These are phyloP conservation scores for Microctonus aethiopoides DNA, from an alignment of 2,888 invertebrate species.

Conservation along the genomic window DNA sequence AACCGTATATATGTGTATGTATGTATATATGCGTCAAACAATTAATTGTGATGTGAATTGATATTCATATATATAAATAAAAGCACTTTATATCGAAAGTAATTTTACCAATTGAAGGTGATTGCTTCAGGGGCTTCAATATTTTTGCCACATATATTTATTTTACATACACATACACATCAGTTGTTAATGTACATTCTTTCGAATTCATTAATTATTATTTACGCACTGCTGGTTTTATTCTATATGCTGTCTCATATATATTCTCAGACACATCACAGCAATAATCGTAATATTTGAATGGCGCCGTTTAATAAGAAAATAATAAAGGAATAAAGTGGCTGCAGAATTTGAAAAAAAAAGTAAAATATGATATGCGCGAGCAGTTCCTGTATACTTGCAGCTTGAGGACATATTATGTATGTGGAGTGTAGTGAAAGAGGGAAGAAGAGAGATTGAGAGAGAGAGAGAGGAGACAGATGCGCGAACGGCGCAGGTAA, in stretches of 20 bases:
- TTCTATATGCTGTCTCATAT: constrained; percentile 19
- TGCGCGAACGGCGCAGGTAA: constrained; percentile 31
- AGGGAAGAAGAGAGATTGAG: too few relatives aligned
- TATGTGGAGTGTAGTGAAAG: too few relatives aligned
- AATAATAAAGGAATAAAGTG: constrained; percentile 48
- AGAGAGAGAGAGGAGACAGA: constrained; percentile 26
- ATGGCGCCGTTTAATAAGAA: constrained; percentile 48
- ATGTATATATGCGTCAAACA: not conserved
- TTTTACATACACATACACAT: not conserved
- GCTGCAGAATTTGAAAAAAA: constrained; percentile 51
- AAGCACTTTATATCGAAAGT: constrained; percentile 34
- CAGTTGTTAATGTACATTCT: not conserved
- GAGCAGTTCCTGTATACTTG: constrained; percentile 17
- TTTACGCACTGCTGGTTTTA: not conserved
- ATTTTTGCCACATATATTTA: not conserved
- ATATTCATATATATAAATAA: not conserved
- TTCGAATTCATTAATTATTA: not conserved
- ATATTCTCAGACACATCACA: constrained; percentile 24
- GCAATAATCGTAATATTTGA: constrained; percentile 45
- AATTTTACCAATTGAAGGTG: constrained; percentile 39
- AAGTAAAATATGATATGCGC: constrained; percentile 48
- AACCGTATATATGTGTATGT: not conserved
- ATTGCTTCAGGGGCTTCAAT: not conserved
- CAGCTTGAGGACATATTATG: constrained; percentile 12
- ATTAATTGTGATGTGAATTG: not conserved